Evolutionary conservation across 2,888 invertebrate species (phyloP).

Genomic region (Xanthia icteritia): DNA sequence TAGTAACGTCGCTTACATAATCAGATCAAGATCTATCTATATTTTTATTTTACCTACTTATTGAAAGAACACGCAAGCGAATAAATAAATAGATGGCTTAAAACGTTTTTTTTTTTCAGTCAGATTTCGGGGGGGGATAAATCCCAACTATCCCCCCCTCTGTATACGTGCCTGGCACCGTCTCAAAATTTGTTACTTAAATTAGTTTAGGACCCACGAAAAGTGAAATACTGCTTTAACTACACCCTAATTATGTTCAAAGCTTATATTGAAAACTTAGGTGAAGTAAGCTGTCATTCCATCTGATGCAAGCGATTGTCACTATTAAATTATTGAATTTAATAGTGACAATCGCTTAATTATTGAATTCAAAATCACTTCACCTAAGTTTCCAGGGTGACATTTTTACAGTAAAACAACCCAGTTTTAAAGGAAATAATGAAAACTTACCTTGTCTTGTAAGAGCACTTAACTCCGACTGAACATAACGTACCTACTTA

Average conservation of each 20-base stretch:
- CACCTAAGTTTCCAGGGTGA: not conserved
- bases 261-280: not conserved
- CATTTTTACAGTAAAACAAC: not conserved
- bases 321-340: not conserved
- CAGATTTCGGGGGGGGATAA: no score
- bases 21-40: no score
- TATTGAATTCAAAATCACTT: not conserved
- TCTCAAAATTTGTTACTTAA: no score
- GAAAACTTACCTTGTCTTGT: constrained; percentile 50
- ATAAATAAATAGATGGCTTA: no score
- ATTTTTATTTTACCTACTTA: no score
- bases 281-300: not conserved
- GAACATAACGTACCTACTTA: constrained; percentile 10
- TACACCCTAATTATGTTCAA: not conserved
- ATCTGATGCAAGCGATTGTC: not conserved
- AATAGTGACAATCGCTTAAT: not conserved
- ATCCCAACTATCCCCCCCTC: no score
- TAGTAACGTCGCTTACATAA: no score
- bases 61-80: no score
- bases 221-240: not conserved
- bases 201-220: no score
- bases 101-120: no score
- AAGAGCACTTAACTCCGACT: constrained; percentile 40
- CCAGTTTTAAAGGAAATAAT: not conserved
- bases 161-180: no score